phyloP scores from a whole-genome alignment of 2,113 vertebrate species.

The Coptodon rendalli region DNA sequence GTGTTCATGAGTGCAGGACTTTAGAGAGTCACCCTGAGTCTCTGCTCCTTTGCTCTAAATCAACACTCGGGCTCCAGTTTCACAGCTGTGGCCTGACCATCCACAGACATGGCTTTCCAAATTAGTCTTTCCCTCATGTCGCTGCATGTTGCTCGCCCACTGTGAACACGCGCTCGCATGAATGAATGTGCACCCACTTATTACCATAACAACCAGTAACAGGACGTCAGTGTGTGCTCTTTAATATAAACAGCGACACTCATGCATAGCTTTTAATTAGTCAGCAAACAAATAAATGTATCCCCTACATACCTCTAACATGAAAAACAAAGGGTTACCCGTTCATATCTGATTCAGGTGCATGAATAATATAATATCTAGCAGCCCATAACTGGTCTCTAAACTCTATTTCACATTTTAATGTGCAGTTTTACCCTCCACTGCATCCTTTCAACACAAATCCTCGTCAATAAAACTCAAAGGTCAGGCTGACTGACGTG shows the following conservation, averaged over 20 bases:
- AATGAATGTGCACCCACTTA: not conserved
- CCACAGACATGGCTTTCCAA: conserved; percentile 33
- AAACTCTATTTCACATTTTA: not conserved
- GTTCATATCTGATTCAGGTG: not conserved
- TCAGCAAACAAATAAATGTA: not conserved
- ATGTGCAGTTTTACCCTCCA: not conserved
- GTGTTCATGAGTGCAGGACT: not conserved
- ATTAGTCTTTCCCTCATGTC: conserved; percentile 27
- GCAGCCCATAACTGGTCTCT: not conserved
- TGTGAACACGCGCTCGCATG: not conserved
- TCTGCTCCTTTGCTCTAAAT: conserved; percentile 24
- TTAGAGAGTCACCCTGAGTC: not conserved
- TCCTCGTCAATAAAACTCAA: not conserved
- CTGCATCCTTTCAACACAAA: not conserved
- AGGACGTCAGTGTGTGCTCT: not conserved
- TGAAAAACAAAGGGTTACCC: not conserved
- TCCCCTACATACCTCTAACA: not conserved
- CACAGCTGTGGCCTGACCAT: conserved; percentile 39
- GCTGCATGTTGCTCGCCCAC: not conserved
- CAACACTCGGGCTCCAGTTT: conserved; percentile 45
- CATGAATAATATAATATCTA: not conserved
- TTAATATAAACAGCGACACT: not conserved
- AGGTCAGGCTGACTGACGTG: conserved; percentile 4
- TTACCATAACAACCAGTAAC: not conserved
- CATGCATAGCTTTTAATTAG: not conserved